phyloP scores from a whole-genome alignment of 2,888 invertebrate genomes.

The Rhogogaster chlorosoma region DNA sequence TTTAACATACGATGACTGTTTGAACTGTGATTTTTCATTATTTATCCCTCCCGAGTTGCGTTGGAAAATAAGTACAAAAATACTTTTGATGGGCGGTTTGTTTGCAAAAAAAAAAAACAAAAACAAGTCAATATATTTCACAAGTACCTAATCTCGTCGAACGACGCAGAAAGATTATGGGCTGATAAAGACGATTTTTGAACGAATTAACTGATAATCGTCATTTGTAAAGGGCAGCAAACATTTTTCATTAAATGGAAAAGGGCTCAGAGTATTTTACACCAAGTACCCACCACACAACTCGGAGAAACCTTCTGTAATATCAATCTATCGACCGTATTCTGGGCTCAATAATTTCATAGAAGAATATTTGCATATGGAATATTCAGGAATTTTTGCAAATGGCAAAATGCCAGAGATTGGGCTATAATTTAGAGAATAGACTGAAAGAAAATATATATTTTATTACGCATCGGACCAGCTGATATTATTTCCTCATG shows the following conservation, averaged over 20 bases:
- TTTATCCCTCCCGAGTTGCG: not conserved
- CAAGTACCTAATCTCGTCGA: slow-evolving; percentile 8
- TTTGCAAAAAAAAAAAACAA: not conserved
- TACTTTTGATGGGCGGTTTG: not conserved
- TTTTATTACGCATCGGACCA: not conserved
- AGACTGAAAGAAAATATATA: not conserved
- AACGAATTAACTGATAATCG: slow-evolving; percentile 28
- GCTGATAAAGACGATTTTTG: not conserved
- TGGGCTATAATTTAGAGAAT: not conserved
- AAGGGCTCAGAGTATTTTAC: not conserved
- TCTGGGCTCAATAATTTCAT: not conserved
- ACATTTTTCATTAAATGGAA: not conserved
- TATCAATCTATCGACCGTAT: not conserved
- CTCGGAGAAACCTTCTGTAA: not conserved
- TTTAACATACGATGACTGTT: not conserved
- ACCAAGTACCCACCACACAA: not conserved
- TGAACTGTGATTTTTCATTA: not conserved
- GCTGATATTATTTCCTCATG: not conserved
- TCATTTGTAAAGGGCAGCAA: not conserved
- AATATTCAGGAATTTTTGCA: not conserved
- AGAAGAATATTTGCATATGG: not conserved
- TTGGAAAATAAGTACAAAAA: not conserved
- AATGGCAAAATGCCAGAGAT: slow-evolving; percentile 19
- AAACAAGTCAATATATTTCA: not conserved
- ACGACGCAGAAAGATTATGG: slow-evolving; percentile 11